Evolutionary conservation across 2,888 invertebrate genomes (phyloP), one percentile per base, ranked within the genome.

Genomic region (Pharmacophagus antenor): DNA sequence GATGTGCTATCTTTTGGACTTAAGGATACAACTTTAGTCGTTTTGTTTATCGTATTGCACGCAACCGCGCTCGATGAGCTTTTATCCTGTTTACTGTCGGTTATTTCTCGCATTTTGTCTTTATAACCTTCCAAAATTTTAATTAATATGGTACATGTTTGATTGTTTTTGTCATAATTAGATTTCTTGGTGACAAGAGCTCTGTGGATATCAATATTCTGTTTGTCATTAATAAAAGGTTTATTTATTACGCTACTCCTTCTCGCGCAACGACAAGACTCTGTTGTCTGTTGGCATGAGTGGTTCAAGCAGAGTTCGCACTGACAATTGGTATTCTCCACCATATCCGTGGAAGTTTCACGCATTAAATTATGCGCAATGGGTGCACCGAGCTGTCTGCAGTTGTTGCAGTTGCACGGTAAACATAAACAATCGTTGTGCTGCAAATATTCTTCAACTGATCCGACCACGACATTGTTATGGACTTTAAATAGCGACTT

Each of bases 351-450:
- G 5, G 79, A 75, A 62, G 72, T 74, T 62, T 84, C 79, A 21
- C 68, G 77, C 47, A 68, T 71, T 23, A 61, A 37, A 57, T 62
- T 72, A 3, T 49, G 41, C 3, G 71, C 49, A 46, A 70, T 57
- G n/a, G 42, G 17, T 1, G 72, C 62, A 6, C 57, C 65, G 1
- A 31, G 31, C 20, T 68, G 71, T 1, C 64, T 63, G 58, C 85
- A 84, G 55, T 79, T 69, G 25, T 66, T 65, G 58, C 85, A 86
- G 31, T 77, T 73, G 63, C 85, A 85, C 2, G 84, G 80, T 7
- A 71, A 63, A 63, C 84, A 86, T n/a, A 70, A 61, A 54, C 85
- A 85, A 4, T 52, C 27, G 31, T 63, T 64, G 17, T 64, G 68
- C 37, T 66, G 68, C 6, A 58, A 57, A 50, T 68, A 67, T 56